Percentiles rank a stretch among this genome's conserved stretches.
These are phyloP conservation scores for Beaufortia kweichowensis DNA, from an alignment of 2,113 vertebrate genomes.

Conservation along the genomic window DNA sequence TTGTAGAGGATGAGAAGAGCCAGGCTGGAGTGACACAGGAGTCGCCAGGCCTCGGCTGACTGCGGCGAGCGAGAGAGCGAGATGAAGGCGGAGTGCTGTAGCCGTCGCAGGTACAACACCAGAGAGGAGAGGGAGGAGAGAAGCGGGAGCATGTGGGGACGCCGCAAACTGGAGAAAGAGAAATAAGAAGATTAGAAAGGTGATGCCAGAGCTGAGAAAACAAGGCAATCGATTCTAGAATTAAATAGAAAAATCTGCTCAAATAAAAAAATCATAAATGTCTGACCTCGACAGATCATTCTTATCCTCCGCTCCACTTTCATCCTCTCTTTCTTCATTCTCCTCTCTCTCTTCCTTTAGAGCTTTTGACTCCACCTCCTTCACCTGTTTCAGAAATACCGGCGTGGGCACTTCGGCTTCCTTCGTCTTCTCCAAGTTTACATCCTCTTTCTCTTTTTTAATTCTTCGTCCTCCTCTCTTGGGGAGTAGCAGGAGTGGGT, in stretches of 20 bases:
- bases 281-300: constrained; percentile 70
- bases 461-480: constrained; percentile 63
- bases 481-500: constrained; percentile 56
- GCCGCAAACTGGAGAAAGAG: constrained; percentile 58
- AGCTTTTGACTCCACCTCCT: constrained; percentile 59
- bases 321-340: constrained; percentile 66
- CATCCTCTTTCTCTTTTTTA: constrained; percentile 64
- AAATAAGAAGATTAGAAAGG: neutral
- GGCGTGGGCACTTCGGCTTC: constrained; percentile 61
- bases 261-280: neutral
- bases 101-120: constrained; percentile 72
- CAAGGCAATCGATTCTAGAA: too few species aligned
- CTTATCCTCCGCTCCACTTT: constrained; percentile 75
- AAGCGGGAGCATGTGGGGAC: constrained; percentile 73
- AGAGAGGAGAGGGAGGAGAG: constrained; percentile 76
- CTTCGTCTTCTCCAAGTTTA: constrained; percentile 64
- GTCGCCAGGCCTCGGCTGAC: constrained; percentile 77
- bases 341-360: constrained; percentile 62
- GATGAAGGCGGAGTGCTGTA: constrained; percentile 75
- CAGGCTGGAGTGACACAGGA: constrained; percentile 79
- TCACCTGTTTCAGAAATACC: constrained; percentile 56
- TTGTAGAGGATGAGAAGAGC: constrained; percentile 79
- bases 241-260: too few species aligned
- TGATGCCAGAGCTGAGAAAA: too few species aligned
- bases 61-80: constrained; percentile 71